Percentiles rank a stretch among this genome's conserved stretches.
Conservation (phyloP, 2,113 vertebrate species). For the Periophthalmus modestus region DNA sequence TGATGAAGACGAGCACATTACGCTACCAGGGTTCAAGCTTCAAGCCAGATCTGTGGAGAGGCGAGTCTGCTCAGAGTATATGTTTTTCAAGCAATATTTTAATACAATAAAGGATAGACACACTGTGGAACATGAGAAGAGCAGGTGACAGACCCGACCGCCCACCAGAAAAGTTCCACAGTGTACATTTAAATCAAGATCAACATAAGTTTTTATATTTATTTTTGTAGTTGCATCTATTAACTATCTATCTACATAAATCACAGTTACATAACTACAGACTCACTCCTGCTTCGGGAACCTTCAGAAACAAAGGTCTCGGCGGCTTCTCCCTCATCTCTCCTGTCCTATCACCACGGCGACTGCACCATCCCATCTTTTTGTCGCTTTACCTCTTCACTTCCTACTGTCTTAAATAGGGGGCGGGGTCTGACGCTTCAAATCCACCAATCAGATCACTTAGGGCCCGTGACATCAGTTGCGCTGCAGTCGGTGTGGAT, state of each 20-base stretch:
- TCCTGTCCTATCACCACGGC: neutral
- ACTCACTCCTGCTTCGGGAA: constrained; percentile 13
- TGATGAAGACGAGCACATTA: too few species aligned
- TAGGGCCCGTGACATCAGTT: neutral
- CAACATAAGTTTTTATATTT: too few species aligned
- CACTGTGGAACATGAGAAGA: too few species aligned
- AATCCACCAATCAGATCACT: constrained; percentile 39
- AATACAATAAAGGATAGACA: too few species aligned
- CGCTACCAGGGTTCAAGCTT: too few species aligned
- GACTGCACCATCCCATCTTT: constrained; percentile 3
- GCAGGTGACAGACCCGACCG: too few species aligned
- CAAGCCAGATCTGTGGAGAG: too few species aligned
- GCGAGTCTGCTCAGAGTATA: too few species aligned
- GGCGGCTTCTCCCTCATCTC: constrained; percentile 47
- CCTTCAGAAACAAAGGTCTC: constrained; percentile 46
- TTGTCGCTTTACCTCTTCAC: neutral
- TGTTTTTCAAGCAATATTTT: too few species aligned
- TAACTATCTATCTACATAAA: neutral
- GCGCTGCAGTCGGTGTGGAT: constrained; percentile 4
- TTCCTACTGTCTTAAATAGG: neutral
- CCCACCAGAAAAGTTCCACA: too few species aligned
- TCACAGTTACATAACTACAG: constrained; percentile 3
- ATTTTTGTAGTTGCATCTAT: too few species aligned
- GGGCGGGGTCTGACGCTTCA: neutral
- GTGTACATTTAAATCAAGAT: too few species aligned